Evolutionary conservation across 2,797 vertebrate genomes (phyloP), one percentile per base, ranked within the genome.

Genomic region (Cynodonichthys magdalenae): DNA sequence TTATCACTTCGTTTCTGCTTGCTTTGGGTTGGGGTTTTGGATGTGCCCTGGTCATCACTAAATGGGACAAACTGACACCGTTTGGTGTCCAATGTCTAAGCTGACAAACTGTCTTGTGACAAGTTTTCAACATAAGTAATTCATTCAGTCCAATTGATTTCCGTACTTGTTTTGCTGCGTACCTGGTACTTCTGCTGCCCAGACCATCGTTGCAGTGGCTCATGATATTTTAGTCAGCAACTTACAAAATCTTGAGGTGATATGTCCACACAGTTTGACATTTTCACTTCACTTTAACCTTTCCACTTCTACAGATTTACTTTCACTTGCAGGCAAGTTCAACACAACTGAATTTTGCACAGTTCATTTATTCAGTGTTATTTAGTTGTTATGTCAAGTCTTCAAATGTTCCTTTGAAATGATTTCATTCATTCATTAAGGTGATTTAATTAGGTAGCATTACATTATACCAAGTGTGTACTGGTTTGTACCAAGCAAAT

Each of bases 1-100:
- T 72, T 60, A 59, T 20, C 63, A 49, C 73, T 69, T 57, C 47
- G 77, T 71, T 78, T 76, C 63, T 46, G 62, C 28, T 61, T 6
- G 28, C 42, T 63, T 63, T 77, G 62, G 46, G 51, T 57, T 69
- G 41, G 63, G 56, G 59, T 71, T 79, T 60, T 48, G 28, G 48
- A 66, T 41, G 18, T 36, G 44, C 18, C 41, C 45, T 15, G 44
- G 50, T 69, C 54, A 47, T 34, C 2, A 5, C 63, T 63, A 66
- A 39, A 73, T 44, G 54, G 75, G 70, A 51, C 17, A 2, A 31
- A 19, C 18, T 52, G 39, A 51, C 20, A 19, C 15, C 29, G 39
- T 59, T 63, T 55, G 53, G 41, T 24, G 29, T 50, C 27, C 42
- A 15, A 24, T 63, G 61, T 69, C 28, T 46, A 53, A 1, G 20